Percentiles rank a stretch among this genome's conserved stretches.
Evolutionary conservation across 2,888 invertebrate species (phyloP).

Genomic region (Rhagonycha lutea): DNA sequence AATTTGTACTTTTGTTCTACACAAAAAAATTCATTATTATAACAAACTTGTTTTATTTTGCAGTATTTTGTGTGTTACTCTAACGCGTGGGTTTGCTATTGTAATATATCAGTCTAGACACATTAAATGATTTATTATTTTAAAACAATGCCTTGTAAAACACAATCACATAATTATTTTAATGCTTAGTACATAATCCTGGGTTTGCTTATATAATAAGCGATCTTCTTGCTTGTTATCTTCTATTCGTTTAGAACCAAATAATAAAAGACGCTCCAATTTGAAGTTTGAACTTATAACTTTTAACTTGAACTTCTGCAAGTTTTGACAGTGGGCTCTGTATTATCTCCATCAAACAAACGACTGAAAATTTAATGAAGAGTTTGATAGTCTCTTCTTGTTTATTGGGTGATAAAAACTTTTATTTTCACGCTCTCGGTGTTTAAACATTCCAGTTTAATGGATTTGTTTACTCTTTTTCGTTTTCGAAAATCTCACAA

Average conservation of each 20-base stretch:
- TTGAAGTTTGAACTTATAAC: background rate
- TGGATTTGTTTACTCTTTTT: too few species aligned
- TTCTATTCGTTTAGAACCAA: background rate
- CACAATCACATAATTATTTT: conserved; percentile 20
- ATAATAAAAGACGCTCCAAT: too few species aligned
- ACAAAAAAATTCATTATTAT: background rate
- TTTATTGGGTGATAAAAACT: background rate
- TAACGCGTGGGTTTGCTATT: conserved; percentile 20
- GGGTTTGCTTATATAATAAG: background rate
- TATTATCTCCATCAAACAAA: background rate
- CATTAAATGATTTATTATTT: conserved; percentile 12
- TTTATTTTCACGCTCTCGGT: background rate
- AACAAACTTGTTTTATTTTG: background rate
- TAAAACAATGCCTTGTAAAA: conserved; percentile 24
- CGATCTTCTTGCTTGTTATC: background rate
- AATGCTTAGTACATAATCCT: background rate
- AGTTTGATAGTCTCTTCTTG: background rate
- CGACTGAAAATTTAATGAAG: background rate
- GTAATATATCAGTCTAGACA: conserved; percentile 24
- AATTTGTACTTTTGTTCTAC: background rate
- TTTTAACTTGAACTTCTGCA: background rate
- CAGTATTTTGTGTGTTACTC: background rate
- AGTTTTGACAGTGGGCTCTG: background rate
- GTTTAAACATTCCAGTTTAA: too few species aligned
- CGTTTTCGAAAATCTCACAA: too few species aligned